A percentile compares a stretch with the other conserved stretches of the same genome.
Evolutionary conservation across 2,797 vertebrate species (phyloP).

Genomic region (Molothrus ater): DNA sequence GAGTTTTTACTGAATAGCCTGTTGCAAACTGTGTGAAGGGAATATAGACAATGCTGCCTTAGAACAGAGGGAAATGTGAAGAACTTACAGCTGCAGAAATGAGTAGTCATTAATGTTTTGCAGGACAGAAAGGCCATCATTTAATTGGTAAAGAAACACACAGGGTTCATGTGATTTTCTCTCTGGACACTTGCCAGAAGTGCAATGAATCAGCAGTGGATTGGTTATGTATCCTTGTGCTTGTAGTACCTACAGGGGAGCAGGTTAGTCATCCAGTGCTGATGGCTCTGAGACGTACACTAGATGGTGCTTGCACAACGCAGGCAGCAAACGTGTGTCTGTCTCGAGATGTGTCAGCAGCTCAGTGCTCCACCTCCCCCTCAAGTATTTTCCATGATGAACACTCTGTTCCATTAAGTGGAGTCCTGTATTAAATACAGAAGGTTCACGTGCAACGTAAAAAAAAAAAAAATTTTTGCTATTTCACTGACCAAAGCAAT

Average conservation of each 20-base stretch:
- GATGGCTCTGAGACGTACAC: constrained; percentile 19
- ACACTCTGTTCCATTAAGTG: not conserved
- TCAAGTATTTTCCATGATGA: not conserved
- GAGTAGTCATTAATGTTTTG: not conserved
- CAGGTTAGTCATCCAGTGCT: not conserved
- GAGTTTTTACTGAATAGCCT: not conserved
- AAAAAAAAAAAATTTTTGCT: not conserved
- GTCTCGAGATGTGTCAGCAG: not conserved
- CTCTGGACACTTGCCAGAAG: not conserved
- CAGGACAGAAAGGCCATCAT: not conserved
- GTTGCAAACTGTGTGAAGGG: not conserved
- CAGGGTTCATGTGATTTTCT: not conserved
- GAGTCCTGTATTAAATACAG: not conserved
- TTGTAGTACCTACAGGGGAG: not conserved
- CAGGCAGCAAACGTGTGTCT: not conserved
- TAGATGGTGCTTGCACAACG: constrained; percentile 71
- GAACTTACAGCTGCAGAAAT: not conserved
- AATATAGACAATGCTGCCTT: not conserved
- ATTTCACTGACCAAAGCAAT: not conserved
- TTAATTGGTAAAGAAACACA: not conserved
- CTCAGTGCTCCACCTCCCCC: not conserved
- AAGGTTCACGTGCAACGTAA: rapidly evolving
- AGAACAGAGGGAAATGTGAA: not conserved
- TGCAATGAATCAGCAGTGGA: not conserved
- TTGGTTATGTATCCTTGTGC: not conserved